Evolutionary conservation across 2,888 invertebrate species (phyloP), one percentile per base, ranked within the genome.

Genomic region (Venusia cambrica): DNA sequence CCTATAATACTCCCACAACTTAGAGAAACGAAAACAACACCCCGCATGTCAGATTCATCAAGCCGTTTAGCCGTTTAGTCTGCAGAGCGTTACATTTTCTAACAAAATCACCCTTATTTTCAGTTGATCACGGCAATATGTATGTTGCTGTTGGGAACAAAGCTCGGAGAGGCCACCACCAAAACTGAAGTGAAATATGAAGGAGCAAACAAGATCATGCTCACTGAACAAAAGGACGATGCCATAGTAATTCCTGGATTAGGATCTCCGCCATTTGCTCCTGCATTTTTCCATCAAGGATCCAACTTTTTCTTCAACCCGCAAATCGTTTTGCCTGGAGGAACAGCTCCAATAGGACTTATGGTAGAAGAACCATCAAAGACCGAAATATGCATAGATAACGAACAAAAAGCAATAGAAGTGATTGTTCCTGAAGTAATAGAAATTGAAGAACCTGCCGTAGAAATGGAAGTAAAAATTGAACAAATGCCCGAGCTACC

Each of bases 301-400:
- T 61, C 64, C 8, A 65, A 71, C 37, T 51, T 67, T 15, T 69
- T 59, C 36, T 67, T 68, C 22, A 65, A 71, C 16, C 65, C 71
- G 21, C 54, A 59, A 16, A 34, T 63, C 11, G 21, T 54, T 15
- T 21, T 62, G 17, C 34, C 52, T 20, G 35, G 44, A 40, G 35
- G 16, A 27, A n/a, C 6, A 3, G 29, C 50, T 19, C 47, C 52
- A 19, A 38, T 21, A 9, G 54, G 33, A 13, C 24, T 53, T 4
- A 51, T 55, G 35, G 12, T 24, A 26, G 22, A 53, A 7, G 43
- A 16, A 29, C 30, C 30, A 14, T n/a, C 7, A 16, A 22, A 12
- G 31, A 36, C 11, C 19, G 21, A 15, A 14, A 31, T 11, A 7
- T 26, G 4, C 26, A 1, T 29, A 38, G n/a, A 20, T 19, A 2